Conservation (phyloP, 1,140 invertebrate genomes). For the Mizuhopecten yessoensis region DNA sequence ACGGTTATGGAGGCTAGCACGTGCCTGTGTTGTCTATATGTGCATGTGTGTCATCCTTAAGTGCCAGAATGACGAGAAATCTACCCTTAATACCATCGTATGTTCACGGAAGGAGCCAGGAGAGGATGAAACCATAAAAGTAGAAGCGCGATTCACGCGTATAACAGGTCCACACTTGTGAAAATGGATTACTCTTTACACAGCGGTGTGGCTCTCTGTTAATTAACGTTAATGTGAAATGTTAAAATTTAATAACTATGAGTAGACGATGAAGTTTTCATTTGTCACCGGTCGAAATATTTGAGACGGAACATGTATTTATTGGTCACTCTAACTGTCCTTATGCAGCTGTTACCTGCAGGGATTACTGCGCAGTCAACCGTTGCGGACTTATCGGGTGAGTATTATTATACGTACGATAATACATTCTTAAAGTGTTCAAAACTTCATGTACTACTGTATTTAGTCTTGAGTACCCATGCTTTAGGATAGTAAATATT, state of each 20-base stretch:
- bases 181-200: not conserved
- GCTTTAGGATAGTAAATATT: no score
- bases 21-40: not conserved
- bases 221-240: not conserved
- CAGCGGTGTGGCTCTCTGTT: not conserved
- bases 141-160: not conserved
- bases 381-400: no score
- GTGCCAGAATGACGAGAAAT: not conserved
- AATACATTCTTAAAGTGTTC: no score
- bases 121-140: not conserved
- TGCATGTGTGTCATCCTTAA: not conserved
- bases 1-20: not conserved
- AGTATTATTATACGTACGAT: no score
- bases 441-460: no score
- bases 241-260: not conserved
- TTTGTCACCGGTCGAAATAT: not conserved
- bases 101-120: not conserved
- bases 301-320: no score
- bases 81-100: not conserved
- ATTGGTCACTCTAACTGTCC: no score
- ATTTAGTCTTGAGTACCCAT: no score
- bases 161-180: slow-evolving; percentile 13
- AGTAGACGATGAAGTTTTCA: not conserved
- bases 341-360: no score
- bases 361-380: no score